Percentiles rank a stretch among this genome's conserved stretches.
These are phyloP conservation scores for Indri indri DNA, from an alignment of 2,113 vertebrate genomes.

Conservation along the genomic window DNA sequence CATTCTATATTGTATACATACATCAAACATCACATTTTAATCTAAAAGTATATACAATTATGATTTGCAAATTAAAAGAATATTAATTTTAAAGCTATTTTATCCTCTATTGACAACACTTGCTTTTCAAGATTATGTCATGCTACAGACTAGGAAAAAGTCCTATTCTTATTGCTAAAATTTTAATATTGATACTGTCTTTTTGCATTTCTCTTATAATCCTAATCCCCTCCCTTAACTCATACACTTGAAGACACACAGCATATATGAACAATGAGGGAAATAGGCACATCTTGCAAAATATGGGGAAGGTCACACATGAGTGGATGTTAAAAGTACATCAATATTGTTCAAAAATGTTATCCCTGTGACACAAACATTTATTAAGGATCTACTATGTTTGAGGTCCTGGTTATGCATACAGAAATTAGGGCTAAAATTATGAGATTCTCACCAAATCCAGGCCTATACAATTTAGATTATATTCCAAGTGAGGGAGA, in stretches of 20 bases:
- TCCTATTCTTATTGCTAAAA: neutral
- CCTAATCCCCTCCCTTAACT: neutral
- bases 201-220: neutral
- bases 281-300: neutral
- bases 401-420: neutral
- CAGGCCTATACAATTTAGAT: neutral
- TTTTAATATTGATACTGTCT: neutral
- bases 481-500: neutral
- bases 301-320: neutral
- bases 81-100: neutral
- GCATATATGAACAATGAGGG: neutral
- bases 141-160: neutral
- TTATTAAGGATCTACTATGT: neutral
- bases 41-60: neutral
- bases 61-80: neutral
- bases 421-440: neutral
- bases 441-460: neutral
- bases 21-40: neutral
- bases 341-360: neutral
- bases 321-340: neutral
- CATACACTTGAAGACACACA: neutral
- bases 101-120: neutral
- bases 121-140: neutral
- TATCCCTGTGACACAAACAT: neutral
- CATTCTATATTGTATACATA: neutral